phyloP scores from a whole-genome alignment of 2,797 vertebrate genomes.

The Pristis pectinata region DNA sequence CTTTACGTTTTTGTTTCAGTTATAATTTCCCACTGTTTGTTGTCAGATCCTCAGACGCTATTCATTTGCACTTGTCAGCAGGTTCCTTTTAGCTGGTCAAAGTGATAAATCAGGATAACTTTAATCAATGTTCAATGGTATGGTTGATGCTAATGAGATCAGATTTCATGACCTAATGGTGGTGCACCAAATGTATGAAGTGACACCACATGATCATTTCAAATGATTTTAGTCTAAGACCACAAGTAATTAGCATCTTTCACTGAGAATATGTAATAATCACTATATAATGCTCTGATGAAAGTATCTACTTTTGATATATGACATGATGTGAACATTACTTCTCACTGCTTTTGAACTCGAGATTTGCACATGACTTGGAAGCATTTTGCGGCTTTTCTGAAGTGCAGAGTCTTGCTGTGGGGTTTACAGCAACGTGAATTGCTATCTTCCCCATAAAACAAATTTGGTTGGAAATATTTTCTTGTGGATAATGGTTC shows the following conservation, averaged over 20 bases:
- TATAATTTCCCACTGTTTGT: background rate
- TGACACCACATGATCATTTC: background rate
- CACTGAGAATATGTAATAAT: constrained; percentile 1
- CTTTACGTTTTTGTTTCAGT: background rate
- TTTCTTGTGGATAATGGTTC: background rate
- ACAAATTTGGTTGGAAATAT: background rate
- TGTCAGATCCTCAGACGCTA: background rate
- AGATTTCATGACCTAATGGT: background rate
- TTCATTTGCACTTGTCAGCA: background rate
- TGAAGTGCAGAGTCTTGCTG: background rate
- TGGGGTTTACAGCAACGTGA: background rate
- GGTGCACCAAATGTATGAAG: background rate
- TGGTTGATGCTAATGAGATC: background rate
- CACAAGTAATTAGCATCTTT: background rate
- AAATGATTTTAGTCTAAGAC: background rate
- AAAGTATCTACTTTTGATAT: background rate
- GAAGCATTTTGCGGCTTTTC: background rate
- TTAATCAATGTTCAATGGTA: background rate
- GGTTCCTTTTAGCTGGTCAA: background rate
- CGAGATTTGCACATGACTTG: background rate
- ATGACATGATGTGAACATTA: background rate
- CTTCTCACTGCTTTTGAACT: background rate
- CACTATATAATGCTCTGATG: background rate
- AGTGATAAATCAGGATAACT: background rate
- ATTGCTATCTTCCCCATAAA: background rate